These are phyloP conservation scores for Podarcis cretensis DNA, from an alignment of 2,113 vertebrate genomes.

Conservation along the genomic window DNA sequence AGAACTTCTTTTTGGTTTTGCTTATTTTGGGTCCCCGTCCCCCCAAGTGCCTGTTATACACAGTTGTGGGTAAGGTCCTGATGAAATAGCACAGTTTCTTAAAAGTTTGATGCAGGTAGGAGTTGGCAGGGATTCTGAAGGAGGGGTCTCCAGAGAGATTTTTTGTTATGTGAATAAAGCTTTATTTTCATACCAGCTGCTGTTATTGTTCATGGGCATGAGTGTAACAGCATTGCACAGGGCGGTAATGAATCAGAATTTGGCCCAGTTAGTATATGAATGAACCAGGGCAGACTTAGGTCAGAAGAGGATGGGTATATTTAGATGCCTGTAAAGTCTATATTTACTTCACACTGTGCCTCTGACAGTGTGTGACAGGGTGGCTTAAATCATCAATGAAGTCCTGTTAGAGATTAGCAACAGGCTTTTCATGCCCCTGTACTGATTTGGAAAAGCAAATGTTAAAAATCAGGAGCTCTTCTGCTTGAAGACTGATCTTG, in stretches of 20 bases:
- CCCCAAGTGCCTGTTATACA: background rate
- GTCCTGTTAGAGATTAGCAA: background rate
- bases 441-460: background rate
- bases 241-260: background rate
- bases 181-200: background rate
- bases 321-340: background rate
- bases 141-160: background rate
- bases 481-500: background rate
- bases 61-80: background rate
- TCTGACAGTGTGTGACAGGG: background rate
- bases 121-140: background rate
- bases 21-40: background rate
- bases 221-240: background rate
- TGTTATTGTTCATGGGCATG: background rate
- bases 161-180: background rate
- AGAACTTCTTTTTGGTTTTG: background rate
- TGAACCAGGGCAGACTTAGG: background rate
- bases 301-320: background rate
- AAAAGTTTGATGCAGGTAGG: background rate
- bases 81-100: background rate
- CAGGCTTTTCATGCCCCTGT: background rate
- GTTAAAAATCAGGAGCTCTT: background rate
- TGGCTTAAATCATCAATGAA: background rate
- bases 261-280: background rate
- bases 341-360: background rate